These are phyloP conservation scores for Caenorhabditis brenneri DNA, from an alignment of 1,140 invertebrate species.

Conservation along the genomic window DNA sequence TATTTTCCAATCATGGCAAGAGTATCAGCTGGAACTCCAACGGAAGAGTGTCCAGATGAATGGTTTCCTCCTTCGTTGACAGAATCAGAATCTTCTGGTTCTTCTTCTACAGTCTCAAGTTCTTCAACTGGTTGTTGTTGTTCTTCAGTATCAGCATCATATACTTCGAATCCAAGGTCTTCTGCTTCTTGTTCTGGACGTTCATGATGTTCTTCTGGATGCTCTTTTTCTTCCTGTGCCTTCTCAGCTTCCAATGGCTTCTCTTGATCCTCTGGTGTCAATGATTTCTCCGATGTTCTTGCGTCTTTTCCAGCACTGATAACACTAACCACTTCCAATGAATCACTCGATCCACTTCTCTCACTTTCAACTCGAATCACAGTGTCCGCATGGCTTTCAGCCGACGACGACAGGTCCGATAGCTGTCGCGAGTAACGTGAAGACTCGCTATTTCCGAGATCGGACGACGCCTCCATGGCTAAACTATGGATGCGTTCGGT, in stretches of 20 bases:
- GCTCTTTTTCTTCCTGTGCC: not conserved
- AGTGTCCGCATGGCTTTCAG: conserved; percentile 52
- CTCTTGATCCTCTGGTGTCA: conserved; percentile 34
- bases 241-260: not conserved
- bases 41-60: conserved; percentile 37
- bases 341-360: conserved; percentile 39
- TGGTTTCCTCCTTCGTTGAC: conserved; percentile 50
- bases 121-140: conserved; percentile 38
- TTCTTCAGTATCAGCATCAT: conserved; percentile 49
- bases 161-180: conserved; percentile 48
- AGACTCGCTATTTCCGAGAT: conserved; percentile 43
- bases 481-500: conserved; percentile 42
- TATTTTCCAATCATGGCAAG: conserved; percentile 49
- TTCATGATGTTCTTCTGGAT: not conserved
- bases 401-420: conserved; percentile 42
- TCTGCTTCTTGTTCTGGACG: conserved; percentile 41
- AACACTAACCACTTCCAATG: conserved; percentile 30
- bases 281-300: not conserved
- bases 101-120: conserved; percentile 59
- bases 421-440: conserved; percentile 44
- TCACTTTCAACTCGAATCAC: conserved; percentile 45
- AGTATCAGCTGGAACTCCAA: conserved; percentile 15
- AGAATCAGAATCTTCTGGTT: conserved; percentile 59
- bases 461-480: conserved; percentile 44
- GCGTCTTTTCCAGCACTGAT: conserved; percentile 44